Evolutionary conservation across 2,888 invertebrate species (phyloP), one percentile per base, ranked within the genome.

Genomic region (Macaria notata): DNA sequence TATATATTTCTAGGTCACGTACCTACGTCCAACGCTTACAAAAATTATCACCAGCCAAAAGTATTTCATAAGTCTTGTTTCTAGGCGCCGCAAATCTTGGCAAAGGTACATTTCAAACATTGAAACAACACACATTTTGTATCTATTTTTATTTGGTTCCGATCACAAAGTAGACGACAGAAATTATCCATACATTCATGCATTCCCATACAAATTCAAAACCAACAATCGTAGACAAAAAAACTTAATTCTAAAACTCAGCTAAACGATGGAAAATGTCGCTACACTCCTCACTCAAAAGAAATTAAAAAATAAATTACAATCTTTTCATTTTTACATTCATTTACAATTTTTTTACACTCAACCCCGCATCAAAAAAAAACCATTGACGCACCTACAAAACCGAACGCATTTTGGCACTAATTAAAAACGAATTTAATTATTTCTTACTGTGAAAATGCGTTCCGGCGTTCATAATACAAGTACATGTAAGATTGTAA

Each of bases 81-180:
- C 49, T 8, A 46, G 45, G 45, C 36, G 49, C 36, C 36, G 36
- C 9, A 29, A 46, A 42, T 46, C 41, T 56, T 50, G 50, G 55
- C 55, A 56, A 46, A 42, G 42, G 29, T 30, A 31, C 19, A 41
- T 29, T 39, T 36, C 4, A 36, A 36, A 36, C 60, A 69, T 65
- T 62, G 60, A 69, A 71, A 71, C 33, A 59, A 65, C 52, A 64
- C 57, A 54, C 63, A 43, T 57, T 52, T 31, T 48, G 47, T 51
- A 65, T 66, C 77, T 79, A 83, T 78, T 71, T 87, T 84, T 86
- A 88, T 88, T 88, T 88, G 86, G 88, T 81, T 78, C 80, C 69
- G 78, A 83, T 85, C 81, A 88, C 84, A 79, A 80, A 63, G 66
- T 66, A 73, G 61, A 76, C 69, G 65, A 67, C 66, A 64, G 62